Base-by-base conservation (phyloP, 2,113 vertebrate genomes). In the Dolichallabes microphthalmus region DNA sequence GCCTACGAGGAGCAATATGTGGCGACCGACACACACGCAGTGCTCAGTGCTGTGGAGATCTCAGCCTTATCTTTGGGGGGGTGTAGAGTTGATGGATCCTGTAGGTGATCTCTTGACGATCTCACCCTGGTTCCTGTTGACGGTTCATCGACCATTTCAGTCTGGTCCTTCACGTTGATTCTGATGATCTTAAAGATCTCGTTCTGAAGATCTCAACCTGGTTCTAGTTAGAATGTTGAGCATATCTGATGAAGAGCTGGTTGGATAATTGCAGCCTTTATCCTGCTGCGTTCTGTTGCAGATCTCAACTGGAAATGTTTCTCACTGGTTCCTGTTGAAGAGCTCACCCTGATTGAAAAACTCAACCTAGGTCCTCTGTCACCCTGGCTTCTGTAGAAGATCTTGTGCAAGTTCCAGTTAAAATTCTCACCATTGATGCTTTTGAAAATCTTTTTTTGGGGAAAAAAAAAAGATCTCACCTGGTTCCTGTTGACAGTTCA, bases 1-100 rank as follows among this genome's bases (percentile, higher is more conserved):
- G 25, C 5, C 9, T 82, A 75, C 22, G 60, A 74, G 15, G 78
- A 71, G 68, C 85, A 81, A 74, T 86, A 73, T 74, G 68, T 52
- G 52, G 77, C 78, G 73, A 13, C 20, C 9, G 2, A 78, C 53
- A 57, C 76, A 30, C 19, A 6, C 55, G 1, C 55, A 25, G 32
- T 35, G 60, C 11, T 25, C 53, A 35, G 7, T 20, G n/a, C 9
- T 66, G 58, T 64, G 75, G 53, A 57, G 75, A 30, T 22, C 75
- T 20, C 75, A 57, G 74, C 0, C 6, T 71, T 22, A 35, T 2
- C 68, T 50, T 0, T 39, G 32, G 32, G 69, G 25, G n/a, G 27
- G 52, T 30, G 50, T 53, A 75, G 22, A 2, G 73, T 27, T 52
- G 11, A 74, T 22, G 69, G 35, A 50, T 73, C 35, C 35, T 76